Evolutionary conservation across 2,113 vertebrate species (phyloP).

Genomic region (Mesoclemmys tuberculata): DNA sequence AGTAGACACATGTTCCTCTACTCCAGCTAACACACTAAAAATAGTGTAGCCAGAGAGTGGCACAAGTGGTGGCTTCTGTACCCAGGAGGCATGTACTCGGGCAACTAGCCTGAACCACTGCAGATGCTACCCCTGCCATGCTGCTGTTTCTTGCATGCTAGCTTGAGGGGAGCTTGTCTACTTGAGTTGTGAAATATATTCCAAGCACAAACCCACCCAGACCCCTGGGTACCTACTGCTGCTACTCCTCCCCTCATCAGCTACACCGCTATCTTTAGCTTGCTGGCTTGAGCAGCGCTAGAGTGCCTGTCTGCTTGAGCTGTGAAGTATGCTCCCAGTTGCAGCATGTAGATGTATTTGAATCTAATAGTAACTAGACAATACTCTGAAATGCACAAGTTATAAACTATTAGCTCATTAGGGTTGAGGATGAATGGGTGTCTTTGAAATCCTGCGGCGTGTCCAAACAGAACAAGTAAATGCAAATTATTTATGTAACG

Average conservation of each 20-base stretch:
- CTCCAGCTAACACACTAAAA: neutral
- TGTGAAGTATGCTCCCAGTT: neutral
- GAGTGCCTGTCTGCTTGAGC: neutral
- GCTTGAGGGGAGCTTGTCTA: neutral
- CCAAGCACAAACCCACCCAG: neutral
- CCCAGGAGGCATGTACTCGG: neutral
- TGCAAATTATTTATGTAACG: neutral
- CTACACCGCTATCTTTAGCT: neutral
- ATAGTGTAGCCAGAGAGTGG: neutral
- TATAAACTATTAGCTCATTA: neutral
- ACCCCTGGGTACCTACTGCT: neutral
- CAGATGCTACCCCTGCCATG: neutral
- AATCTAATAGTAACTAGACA: neutral
- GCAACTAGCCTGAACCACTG: neutral
- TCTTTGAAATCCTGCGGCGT: neutral
- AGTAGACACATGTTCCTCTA: neutral
- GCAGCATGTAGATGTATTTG: neutral
- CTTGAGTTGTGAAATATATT: neutral
- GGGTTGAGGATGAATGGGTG: neutral
- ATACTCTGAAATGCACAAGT: neutral
- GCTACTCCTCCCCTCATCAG: neutral
- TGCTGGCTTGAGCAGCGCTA: neutral
- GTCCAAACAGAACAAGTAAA: neutral
- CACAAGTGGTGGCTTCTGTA: neutral
- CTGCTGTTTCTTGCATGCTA: neutral